These are phyloP conservation scores for Cephus pulcher DNA, from an alignment of 2,888 invertebrate genomes.

Conservation along the genomic window DNA sequence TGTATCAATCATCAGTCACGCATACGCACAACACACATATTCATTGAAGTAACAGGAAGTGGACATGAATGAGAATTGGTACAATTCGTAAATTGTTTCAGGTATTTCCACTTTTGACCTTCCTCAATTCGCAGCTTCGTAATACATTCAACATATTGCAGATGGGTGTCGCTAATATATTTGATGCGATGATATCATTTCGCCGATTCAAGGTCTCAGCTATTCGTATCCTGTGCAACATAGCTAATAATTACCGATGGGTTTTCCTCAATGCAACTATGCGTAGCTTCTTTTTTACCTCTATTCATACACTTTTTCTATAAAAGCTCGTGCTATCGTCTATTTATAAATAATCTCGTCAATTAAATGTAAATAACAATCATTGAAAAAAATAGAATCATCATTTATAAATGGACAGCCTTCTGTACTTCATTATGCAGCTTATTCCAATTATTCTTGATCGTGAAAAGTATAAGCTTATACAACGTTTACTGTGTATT, in stretches of 20 bases:
- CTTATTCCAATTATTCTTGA: neutral
- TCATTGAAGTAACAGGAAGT: neutral
- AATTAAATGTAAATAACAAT: neutral
- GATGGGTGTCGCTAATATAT: constrained; percentile 53
- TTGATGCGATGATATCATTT: constrained; percentile 50
- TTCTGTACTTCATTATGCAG: neutral
- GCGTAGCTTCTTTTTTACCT: neutral
- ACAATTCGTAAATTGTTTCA: constrained; percentile 43
- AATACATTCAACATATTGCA: constrained; percentile 53
- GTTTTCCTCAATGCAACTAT: neutral
- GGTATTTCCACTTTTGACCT: constrained; percentile 61
- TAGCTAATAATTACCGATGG: neutral
- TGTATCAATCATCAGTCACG: neutral
- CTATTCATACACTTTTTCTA: neutral
- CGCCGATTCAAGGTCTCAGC: constrained; percentile 58
- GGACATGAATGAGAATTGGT: neutral
- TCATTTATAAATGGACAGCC: neutral
- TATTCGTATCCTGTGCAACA: neutral
- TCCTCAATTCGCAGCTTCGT: constrained; percentile 59
- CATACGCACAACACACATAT: neutral
- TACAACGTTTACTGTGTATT: constrained; percentile 20
- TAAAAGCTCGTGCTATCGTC: neutral
- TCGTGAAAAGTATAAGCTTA: neutral
- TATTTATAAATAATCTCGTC: neutral
- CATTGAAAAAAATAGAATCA: neutral